A percentile compares a stretch with the other conserved stretches of the same genome.
Evolutionary conservation across 1,140 invertebrate species (phyloP).

Genomic region (Aphidius gifuensis): DNA sequence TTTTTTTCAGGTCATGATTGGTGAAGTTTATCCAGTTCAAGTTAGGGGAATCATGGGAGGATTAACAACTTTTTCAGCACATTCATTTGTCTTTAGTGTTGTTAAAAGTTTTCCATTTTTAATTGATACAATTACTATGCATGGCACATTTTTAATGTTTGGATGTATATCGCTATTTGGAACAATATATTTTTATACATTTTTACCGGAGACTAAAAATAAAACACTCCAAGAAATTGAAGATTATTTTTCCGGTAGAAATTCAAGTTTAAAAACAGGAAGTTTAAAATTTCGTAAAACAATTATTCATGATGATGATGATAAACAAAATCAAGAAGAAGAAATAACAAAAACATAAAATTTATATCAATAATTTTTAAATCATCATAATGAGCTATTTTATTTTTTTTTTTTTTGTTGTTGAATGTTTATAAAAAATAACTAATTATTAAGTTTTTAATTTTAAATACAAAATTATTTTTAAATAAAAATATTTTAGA

Average conservation of each 20-base stretch:
- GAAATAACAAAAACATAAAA: no score
- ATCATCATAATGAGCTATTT: no score
- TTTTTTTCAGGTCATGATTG: slow-evolving; percentile 57
- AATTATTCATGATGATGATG: no score
- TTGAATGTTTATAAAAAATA: no score
- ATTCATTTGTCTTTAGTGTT: slow-evolving; percentile 64
- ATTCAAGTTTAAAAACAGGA: slow-evolving; percentile 45
- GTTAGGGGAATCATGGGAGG: slow-evolving; percentile 67
- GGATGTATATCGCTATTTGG: slow-evolving; percentile 62
- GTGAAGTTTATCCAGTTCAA: slow-evolving; percentile 66
- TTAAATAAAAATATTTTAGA: no score
- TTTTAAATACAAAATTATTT: no score
- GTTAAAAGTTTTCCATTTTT: slow-evolving; percentile 67
- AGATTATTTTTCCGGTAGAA: slow-evolving; percentile 63
- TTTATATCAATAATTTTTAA: no score
- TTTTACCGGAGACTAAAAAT: slow-evolving; percentile 79
- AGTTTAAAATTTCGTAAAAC: neutral
- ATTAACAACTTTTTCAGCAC: slow-evolving; percentile 64
- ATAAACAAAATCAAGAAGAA: no score
- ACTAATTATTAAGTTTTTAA: no score
- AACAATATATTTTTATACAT: slow-evolving; percentile 60
- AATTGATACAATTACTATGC: slow-evolving; percentile 52
- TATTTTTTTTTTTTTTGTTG: no score
- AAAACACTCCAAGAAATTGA: slow-evolving; percentile 75
- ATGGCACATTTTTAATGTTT: slow-evolving; percentile 64